phyloP scores from a whole-genome alignment of 2,888 invertebrate genomes.

The Clepsis dumicolana region DNA sequence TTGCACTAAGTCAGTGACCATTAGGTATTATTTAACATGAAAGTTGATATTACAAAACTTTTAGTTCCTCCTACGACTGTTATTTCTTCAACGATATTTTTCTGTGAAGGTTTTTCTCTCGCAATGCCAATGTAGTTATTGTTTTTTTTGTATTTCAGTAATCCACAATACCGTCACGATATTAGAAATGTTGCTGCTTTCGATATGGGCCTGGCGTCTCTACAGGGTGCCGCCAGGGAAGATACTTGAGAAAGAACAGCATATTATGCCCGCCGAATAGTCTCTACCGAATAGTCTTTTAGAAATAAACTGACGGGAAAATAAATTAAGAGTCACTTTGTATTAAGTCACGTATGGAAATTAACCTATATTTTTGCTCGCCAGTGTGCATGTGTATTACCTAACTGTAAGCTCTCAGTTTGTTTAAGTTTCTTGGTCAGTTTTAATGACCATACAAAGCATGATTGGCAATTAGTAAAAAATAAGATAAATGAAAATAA shows the following conservation, averaged over 20 bases:
- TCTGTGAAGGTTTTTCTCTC: no score
- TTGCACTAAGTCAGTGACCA: no score
- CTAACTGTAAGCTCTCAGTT: slow-evolving; percentile 2
- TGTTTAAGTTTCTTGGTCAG: slow-evolving; percentile 28
- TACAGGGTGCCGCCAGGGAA: slow-evolving; percentile 82
- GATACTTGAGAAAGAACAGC: slow-evolving; percentile 60
- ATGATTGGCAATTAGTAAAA: neutral
- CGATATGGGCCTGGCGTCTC: slow-evolving; percentile 87
- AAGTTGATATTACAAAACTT: no score
- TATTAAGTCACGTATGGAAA: no score
- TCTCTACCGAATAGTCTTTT: neutral
- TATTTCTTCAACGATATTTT: no score
- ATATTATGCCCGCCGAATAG: slow-evolving; percentile 65
- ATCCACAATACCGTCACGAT: slow-evolving; percentile 89
- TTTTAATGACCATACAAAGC: slow-evolving; percentile 28
- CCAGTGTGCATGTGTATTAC: no score
- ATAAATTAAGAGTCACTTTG: no score
- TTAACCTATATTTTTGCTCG: no score
- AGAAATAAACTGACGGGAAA: neutral
- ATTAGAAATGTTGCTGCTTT: slow-evolving; percentile 89
- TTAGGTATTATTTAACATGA: no score
- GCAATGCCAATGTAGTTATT: no score
- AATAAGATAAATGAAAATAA: no score
- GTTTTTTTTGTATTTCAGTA: slow-evolving; percentile 78
- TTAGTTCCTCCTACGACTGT: no score